Conservation (phyloP, 2,888 invertebrate genomes). For the Xylophagus ater region DNA sequence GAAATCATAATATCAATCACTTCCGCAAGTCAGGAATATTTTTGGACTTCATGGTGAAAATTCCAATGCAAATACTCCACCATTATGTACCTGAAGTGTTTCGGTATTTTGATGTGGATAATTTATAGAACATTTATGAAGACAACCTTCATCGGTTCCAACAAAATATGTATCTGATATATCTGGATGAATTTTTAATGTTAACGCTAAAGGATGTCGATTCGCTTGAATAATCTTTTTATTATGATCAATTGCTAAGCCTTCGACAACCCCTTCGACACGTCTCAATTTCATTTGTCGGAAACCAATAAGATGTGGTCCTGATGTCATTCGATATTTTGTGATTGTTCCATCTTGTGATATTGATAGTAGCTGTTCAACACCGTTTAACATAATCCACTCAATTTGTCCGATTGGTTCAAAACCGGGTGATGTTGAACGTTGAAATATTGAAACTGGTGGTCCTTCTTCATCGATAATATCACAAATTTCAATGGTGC, state of each 20-base stretch:
- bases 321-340: conserved; percentile 45
- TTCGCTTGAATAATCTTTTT: conserved; percentile 40
- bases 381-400: conserved; percentile 42
- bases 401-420: conserved; percentile 56
- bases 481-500: conserved; percentile 59
- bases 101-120: conserved; percentile 66
- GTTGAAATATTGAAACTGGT: conserved; percentile 44
- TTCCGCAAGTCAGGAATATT: conserved; percentile 63
- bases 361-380: conserved; percentile 45
- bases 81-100: conserved; percentile 61
- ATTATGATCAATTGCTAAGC: conserved; percentile 32
- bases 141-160: conserved; percentile 75
- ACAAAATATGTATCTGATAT: conserved; percentile 57
- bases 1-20: conserved; percentile 48
- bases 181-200: conserved; percentile 51
- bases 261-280: conserved; percentile 55
- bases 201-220: conserved; percentile 52
- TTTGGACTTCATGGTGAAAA: conserved; percentile 62
- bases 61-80: conserved; percentile 58
- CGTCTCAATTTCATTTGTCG: conserved; percentile 55
- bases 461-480: conserved; percentile 46
- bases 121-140: conserved; percentile 72
- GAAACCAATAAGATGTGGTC: conserved; percentile 47
- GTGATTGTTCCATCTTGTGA: conserved; percentile 52
- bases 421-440: conserved; percentile 48